A percentile compares a stretch with the other conserved stretches of the same genome.
Evolutionary conservation across 2,888 invertebrate genomes (phyloP).

Genomic region (Drosophila silvestris): DNA sequence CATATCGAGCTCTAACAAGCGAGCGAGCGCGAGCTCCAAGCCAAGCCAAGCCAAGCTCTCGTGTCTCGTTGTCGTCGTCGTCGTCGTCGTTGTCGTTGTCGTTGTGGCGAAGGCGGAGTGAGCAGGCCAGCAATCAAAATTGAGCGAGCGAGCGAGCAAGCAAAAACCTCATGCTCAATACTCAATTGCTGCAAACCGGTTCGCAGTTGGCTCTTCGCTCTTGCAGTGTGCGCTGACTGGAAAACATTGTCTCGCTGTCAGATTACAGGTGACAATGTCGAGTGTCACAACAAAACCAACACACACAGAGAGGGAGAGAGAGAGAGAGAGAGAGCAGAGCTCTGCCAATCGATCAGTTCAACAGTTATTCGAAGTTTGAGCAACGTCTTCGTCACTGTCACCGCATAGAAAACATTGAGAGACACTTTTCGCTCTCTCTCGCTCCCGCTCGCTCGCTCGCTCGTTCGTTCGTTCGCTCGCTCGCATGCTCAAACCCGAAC

Average conservation of each 20-base stretch:
- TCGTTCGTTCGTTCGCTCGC: neutral
- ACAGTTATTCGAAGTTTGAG: conserved; percentile 36
- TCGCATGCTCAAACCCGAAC: neutral
- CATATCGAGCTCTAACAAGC: conserved; percentile 82
- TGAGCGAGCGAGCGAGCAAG: conserved; percentile 25
- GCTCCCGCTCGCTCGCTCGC: conserved; percentile 16
- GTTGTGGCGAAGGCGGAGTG: conserved; percentile 46
- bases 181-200: conserved; percentile 63
- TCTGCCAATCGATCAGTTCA: conserved; percentile 64
- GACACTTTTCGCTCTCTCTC: conserved; percentile 37
- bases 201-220: conserved; percentile 45
- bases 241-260: conserved; percentile 79
- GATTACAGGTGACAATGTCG: conserved; percentile 85
- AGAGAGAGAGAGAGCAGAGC: conserved; percentile 22
- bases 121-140: conserved; percentile 26
- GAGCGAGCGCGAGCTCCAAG: conserved; percentile 62
- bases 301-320: conserved; percentile 27
- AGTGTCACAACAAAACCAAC: conserved; percentile 78
- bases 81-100: conserved; percentile 7
- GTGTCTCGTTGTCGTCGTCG: neutral
- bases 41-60: conserved; percentile 23
- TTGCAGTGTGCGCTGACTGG: conserved; percentile 51
- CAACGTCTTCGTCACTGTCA: conserved; percentile 55
- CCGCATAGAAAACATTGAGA: conserved; percentile 13
- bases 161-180: conserved; percentile 3